These are phyloP conservation scores for Leptopilina syphax DNA, from an alignment of 2,888 invertebrate genomes.

Conservation along the genomic window DNA sequence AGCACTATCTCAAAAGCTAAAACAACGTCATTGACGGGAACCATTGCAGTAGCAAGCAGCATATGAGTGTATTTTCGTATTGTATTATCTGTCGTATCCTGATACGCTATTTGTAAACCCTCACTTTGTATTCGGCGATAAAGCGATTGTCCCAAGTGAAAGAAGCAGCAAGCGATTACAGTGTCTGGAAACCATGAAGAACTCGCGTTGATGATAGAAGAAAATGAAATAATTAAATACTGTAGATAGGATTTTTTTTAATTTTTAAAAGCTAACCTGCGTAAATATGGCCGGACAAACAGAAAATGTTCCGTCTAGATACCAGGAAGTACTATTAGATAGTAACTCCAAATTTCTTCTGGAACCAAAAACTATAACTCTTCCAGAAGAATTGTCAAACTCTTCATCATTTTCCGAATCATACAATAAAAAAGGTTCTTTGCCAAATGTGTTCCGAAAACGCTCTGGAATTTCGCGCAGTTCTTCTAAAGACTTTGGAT, in stretches of 20 bases:
- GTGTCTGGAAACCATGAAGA: no score
- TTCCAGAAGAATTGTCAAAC: not conserved
- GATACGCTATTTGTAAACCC: conserved; percentile 26
- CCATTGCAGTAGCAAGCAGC: not conserved
- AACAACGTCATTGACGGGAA: not conserved
- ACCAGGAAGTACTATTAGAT: not conserved
- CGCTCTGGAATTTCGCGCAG: conserved; percentile 11
- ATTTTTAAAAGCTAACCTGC: not conserved
- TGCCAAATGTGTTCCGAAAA: not conserved
- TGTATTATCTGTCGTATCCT: not conserved
- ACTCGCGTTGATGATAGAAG: no score
- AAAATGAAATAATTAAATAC: no score
- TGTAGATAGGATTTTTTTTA: no score
- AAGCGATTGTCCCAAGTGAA: conserved; percentile 34
- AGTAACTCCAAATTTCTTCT: no score
- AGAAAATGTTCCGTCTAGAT: conserved; percentile 7
- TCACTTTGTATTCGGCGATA: conserved; percentile 27
- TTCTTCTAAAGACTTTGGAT: conserved; percentile 1
- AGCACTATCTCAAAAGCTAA: not conserved
- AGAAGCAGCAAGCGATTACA: conserved; percentile 16
- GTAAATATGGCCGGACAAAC: conserved; percentile 15
- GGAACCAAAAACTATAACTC: not conserved
- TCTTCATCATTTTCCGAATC: not conserved
- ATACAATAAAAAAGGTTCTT: not conserved
- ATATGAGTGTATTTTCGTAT: conserved; percentile 10